Percentiles rank a stretch among this genome's conserved stretches.
Conservation (phyloP, 2,113 vertebrate species). For the Thermophis baileyi region DNA sequence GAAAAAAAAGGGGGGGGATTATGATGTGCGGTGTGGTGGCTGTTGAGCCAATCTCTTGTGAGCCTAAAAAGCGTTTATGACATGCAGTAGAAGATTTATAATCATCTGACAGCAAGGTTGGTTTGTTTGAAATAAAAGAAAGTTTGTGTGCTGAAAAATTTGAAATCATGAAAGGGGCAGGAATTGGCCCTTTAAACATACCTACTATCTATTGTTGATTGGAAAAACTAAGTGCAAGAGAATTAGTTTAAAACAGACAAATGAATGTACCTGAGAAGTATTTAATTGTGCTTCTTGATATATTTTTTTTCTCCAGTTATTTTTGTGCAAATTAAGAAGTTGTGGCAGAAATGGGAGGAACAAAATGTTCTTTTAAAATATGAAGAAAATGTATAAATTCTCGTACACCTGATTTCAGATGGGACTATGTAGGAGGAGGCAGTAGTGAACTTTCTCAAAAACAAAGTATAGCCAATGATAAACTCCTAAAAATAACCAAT, state of each 20-base stretch:
- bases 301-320: not conserved
- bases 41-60: not conserved
- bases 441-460: not conserved
- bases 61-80: not conserved
- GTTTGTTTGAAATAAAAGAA: not conserved
- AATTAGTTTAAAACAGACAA: not conserved
- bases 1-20: rapidly evolving
- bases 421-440: not conserved
- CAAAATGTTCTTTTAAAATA: not conserved
- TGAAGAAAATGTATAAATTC: not conserved
- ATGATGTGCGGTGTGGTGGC: not conserved
- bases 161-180: not conserved
- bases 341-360: not conserved
- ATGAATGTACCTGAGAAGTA: not conserved
- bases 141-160: not conserved
- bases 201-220: not conserved
- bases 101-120: not conserved
- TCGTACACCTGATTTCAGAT: not conserved
- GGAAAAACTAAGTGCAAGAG: not conserved
- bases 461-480: not conserved
- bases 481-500: not conserved
- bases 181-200: not conserved
- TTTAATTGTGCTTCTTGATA: not conserved
- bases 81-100: not conserved
- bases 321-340: not conserved